Percentiles rank a stretch among this genome's conserved stretches.
These are phyloP conservation scores for Ivindomyrus marchei DNA, from an alignment of 2,113 vertebrate species.

Conservation along the genomic window DNA sequence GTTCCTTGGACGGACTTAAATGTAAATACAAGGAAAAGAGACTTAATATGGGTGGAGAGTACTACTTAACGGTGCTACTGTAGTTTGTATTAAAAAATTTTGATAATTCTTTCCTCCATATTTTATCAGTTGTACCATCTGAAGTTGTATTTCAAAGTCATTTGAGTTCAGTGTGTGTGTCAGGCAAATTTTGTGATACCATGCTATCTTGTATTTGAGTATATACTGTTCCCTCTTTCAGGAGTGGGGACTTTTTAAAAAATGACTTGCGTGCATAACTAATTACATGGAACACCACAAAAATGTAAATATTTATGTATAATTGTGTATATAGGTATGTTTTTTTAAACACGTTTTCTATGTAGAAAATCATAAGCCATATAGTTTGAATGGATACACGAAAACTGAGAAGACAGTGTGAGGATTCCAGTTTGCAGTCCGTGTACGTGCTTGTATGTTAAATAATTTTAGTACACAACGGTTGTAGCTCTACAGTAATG, in stretches of 20 bases:
- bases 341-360: slow-evolving; percentile 66
- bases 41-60: slow-evolving; percentile 9
- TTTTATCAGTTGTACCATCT: slow-evolving; percentile 39
- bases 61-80: slow-evolving; percentile 31
- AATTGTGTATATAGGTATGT: slow-evolving; percentile 67
- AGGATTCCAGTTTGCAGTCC: slow-evolving; percentile 34
- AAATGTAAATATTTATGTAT: slow-evolving; percentile 69
- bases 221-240: slow-evolving; percentile 7
- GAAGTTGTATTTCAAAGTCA: slow-evolving; percentile 23
- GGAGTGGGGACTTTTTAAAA: neutral
- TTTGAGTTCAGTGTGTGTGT: slow-evolving; percentile 37
- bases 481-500: slow-evolving; percentile 33
- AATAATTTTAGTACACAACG: slow-evolving; percentile 36
- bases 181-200: slow-evolving; percentile 23
- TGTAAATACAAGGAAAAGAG: neutral
- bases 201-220: slow-evolving; percentile 19
- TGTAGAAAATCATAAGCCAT: slow-evolving; percentile 65
- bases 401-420: slow-evolving; percentile 33
- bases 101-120: slow-evolving; percentile 36
- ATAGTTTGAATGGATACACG: slow-evolving; percentile 52
- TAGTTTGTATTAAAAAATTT: slow-evolving; percentile 36
- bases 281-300: slow-evolving; percentile 35
- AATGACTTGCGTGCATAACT: slow-evolving; percentile 18
- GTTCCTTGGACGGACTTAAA: slow-evolving; percentile 11
- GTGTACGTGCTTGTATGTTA: slow-evolving; percentile 41